Conservation (phyloP, 2,797 vertebrate genomes). For the Eulemur mongoz region DNA sequence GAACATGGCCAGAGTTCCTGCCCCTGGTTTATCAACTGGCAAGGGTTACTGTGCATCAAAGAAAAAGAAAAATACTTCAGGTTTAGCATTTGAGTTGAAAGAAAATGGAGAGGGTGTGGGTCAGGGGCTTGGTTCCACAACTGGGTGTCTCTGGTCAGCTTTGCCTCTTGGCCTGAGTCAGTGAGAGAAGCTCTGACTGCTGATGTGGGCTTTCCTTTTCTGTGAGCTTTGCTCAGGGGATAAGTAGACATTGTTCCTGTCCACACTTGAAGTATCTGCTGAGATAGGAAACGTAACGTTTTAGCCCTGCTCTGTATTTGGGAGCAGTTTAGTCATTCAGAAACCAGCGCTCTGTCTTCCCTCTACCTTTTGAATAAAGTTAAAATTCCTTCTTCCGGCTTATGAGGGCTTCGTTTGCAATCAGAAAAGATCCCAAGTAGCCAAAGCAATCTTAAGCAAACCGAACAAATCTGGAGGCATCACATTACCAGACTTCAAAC, state of each 20-base stretch:
- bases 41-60: neutral
- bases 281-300: neutral
- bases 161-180: neutral
- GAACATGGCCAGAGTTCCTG: neutral
- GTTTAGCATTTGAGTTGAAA: neutral
- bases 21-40: neutral
- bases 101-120: neutral
- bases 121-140: fast-evolving
- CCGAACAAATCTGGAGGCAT: neutral
- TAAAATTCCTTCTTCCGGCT: neutral
- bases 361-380: neutral
- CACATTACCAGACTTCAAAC: neutral
- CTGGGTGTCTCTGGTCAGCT: neutral
- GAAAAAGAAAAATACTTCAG: slow-evolving; percentile 25
- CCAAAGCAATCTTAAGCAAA: neutral
- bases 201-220: neutral
- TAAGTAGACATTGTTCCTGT: neutral
- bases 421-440: neutral
- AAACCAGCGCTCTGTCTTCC: neutral
- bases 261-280: fast-evolving
- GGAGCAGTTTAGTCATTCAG: neutral
- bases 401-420: neutral
- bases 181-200: fast-evolving
- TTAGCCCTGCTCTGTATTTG: neutral
- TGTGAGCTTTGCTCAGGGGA: neutral